Evolutionary conservation across 2,888 invertebrate species (phyloP).

Genomic region (Callyntrura sp.): DNA sequence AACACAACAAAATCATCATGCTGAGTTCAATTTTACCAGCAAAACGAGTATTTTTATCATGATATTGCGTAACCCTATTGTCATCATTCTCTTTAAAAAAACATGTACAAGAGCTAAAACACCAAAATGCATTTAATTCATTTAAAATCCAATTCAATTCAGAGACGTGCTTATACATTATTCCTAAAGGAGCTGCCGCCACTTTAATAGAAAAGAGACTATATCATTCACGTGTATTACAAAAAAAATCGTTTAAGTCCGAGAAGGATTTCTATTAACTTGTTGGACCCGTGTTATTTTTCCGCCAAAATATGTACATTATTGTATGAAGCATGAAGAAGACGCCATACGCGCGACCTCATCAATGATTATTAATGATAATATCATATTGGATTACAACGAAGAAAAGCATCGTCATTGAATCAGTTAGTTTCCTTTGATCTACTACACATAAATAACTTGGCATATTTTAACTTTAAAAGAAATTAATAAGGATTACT

Average conservation of each 20-base stretch:
- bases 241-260: no score
- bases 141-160: slow-evolving; percentile 23
- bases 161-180: neutral
- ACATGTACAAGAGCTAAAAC: neutral
- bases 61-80: neutral
- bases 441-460: no score
- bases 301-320: neutral
- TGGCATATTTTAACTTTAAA: neutral
- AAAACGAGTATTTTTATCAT: slow-evolving; percentile 42
- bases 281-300: slow-evolving; percentile 4
- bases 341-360: neutral
- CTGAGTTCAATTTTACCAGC: slow-evolving; percentile 49
- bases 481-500: slow-evolving; percentile 24
- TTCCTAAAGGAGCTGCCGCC: slow-evolving; percentile 7
- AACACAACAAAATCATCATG: slow-evolving; percentile 19
- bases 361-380: neutral
- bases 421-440: no score
- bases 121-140: slow-evolving; percentile 3
- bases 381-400: slow-evolving; percentile 31
- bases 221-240: no score
- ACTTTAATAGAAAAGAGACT: neutral
- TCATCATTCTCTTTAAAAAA: neutral
- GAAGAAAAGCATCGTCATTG: neutral
- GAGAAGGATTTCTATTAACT: neutral
- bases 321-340: neutral